Percentiles rank a stretch among this genome's conserved stretches.
Conservation (phyloP, 1,140 invertebrate species). For the Drosophila quadrilineata region DNA sequence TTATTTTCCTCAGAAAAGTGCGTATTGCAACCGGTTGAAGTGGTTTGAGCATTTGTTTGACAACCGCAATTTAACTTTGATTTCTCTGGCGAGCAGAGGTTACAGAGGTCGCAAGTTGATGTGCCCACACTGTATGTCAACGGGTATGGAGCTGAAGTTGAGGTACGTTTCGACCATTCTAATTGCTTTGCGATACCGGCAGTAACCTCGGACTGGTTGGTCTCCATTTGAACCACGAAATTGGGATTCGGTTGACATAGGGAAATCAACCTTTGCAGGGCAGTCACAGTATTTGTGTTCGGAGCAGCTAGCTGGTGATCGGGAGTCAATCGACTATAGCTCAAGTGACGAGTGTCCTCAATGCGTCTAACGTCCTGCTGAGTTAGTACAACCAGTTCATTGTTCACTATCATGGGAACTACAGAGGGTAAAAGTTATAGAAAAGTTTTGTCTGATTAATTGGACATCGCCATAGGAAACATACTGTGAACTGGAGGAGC, state of each 20-base stretch:
- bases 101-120: slow-evolving; percentile 19
- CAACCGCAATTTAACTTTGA: neutral
- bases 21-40: slow-evolving; percentile 8
- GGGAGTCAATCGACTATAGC: slow-evolving; percentile 23
- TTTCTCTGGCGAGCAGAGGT: neutral
- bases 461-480: neutral
- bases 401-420: slow-evolving; percentile 58
- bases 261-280: no score
- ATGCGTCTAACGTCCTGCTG: slow-evolving; percentile 63
- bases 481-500: slow-evolving; percentile 50
- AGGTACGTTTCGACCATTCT: slow-evolving; percentile 19
- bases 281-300: no score
- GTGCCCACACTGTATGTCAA: slow-evolving; percentile 28
- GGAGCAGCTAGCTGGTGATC: no score
- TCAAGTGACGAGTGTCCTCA: slow-evolving; percentile 50
- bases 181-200: slow-evolving; percentile 40
- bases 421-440: no score
- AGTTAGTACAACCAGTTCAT: slow-evolving; percentile 46
- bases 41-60: neutral
- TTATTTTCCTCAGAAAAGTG: no score
- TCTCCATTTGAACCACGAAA: no score
- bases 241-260: no score
- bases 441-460: neutral
- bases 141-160: neutral
- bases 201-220: no score